These are phyloP conservation scores for Phylloscopus whistleri DNA, from an alignment of 2,113 vertebrate species.

Conservation along the genomic window DNA sequence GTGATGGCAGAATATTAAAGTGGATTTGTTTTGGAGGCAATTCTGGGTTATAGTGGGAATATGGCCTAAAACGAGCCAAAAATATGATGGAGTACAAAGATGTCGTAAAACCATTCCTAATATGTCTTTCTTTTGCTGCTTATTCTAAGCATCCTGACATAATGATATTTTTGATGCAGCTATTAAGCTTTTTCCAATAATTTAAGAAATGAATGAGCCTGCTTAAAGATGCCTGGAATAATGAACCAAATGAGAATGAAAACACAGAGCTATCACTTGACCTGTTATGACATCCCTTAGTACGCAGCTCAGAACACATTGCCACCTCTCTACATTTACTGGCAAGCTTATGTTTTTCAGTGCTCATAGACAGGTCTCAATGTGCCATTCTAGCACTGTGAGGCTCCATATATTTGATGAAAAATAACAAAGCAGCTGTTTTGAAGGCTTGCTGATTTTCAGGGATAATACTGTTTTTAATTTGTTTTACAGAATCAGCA, in stretches of 20 bases:
- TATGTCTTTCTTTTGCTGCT: not conserved
- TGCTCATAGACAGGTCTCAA: accelerated
- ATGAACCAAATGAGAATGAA: not conserved
- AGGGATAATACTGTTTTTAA: not conserved
- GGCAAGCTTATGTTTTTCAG: not conserved
- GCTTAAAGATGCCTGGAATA: not conserved
- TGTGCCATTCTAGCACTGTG: not conserved
- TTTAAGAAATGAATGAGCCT: not conserved
- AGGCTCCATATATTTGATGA: accelerated
- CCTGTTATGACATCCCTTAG: accelerated
- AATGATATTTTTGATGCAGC: not conserved
- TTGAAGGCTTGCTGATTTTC: not conserved
- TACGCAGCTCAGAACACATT: accelerated
- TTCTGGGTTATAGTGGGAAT: not conserved
- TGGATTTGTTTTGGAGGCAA: not conserved
- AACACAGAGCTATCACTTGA: not conserved
- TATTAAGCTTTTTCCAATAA: not conserved
- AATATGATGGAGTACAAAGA: not conserved
- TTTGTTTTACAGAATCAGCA: not conserved
- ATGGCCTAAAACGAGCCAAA: not conserved
- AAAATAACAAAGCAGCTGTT: not conserved
- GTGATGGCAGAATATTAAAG: not conserved
- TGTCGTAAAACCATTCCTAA: not conserved
- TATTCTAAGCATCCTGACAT: not conserved
- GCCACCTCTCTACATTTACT: not conserved